Conservation (phyloP, 2,888 invertebrate genomes). For the Trachelus stipa region DNA sequence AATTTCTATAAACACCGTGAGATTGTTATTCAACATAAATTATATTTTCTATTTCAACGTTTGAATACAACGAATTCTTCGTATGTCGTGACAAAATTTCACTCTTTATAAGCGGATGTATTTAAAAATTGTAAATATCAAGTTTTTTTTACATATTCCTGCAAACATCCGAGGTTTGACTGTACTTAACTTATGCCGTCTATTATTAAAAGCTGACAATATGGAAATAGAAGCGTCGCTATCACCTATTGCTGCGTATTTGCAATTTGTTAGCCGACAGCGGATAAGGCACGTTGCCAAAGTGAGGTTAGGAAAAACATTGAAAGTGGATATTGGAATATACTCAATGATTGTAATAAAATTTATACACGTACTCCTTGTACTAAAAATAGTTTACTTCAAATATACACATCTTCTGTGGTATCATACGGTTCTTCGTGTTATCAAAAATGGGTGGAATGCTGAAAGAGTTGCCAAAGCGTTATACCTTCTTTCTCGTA, state of each 20-base stretch:
- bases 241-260: neutral
- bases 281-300: neutral
- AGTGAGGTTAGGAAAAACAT: neutral
- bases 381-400: neutral
- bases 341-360: neutral
- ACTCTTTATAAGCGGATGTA: too few species aligned
- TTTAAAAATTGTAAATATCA: neutral
- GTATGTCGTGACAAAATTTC: too few species aligned
- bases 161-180: neutral
- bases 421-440: neutral
- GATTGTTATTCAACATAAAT: neutral
- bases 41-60: neutral
- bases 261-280: neutral
- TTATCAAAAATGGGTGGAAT: neutral
- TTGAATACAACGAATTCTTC: too few species aligned
- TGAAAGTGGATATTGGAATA: neutral
- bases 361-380: neutral
- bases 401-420: neutral
- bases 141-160: neutral
- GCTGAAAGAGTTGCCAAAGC: neutral
- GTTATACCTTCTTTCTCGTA: conserved; percentile 10
- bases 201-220: neutral
- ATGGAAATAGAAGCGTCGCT: neutral
- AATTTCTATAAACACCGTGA: neutral
- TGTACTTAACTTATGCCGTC: too few species aligned